phyloP scores from a whole-genome alignment of 2,797 vertebrate genomes.

The Anguilla anguilla region DNA sequence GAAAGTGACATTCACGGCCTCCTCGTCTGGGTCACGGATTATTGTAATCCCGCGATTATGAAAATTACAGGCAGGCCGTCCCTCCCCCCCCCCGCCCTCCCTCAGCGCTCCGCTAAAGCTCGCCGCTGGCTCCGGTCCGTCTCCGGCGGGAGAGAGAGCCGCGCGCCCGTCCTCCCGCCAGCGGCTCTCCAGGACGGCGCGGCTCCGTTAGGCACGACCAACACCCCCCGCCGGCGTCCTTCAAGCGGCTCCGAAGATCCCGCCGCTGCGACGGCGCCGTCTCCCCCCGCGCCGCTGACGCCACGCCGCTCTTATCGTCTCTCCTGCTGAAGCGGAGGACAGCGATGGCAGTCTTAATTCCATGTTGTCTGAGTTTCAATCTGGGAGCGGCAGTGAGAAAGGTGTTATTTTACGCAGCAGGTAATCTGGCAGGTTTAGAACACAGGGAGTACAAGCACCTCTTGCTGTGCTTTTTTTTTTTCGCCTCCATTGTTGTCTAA shows the following conservation, averaged over 20 bases:
- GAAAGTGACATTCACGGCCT: not conserved
- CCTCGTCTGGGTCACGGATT: constrained; percentile 22
- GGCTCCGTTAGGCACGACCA: not conserved
- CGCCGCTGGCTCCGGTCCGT: not conserved
- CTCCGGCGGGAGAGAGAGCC: not conserved
- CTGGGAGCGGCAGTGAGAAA: not conserved
- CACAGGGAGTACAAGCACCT: not conserved
- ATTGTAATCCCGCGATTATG: constrained; percentile 30
- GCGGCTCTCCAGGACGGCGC: not conserved
- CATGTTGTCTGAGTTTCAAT: not conserved
- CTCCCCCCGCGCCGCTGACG: not conserved
- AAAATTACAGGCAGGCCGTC: not conserved
- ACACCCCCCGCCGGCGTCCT: not conserved
- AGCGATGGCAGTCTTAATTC: not conserved
- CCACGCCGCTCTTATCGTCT: not conserved
- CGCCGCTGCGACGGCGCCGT: not conserved
- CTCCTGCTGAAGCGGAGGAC: not conserved
- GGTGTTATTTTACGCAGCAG: constrained; percentile 5
- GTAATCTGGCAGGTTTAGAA: constrained; percentile 1
- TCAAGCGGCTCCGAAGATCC: not conserved
- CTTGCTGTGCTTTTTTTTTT: not conserved
- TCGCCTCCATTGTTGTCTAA: not conserved
- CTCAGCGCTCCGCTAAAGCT: not conserved
- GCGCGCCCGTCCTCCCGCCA: not conserved
- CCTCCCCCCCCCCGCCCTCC: too few relatives aligned